Evolutionary conservation across 2,797 vertebrate species (phyloP), one percentile per base, ranked within the genome.

Genomic region (Sandelia bainsii): DNA sequence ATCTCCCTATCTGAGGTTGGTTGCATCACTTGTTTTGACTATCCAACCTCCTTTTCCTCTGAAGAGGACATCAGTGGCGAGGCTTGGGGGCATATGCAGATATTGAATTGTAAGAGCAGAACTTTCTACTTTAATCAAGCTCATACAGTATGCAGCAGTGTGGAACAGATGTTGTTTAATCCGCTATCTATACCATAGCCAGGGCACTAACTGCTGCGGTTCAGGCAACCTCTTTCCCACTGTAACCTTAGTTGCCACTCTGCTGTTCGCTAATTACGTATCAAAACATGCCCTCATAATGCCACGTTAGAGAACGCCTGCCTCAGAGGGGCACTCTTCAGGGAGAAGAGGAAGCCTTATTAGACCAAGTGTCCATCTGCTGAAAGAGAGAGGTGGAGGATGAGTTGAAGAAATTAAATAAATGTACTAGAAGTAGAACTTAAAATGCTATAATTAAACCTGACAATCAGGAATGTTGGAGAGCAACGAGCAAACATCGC

Each of bases 21-120:
- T 88, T 88, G 70, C 84, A 82, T 89, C 81, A 88, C 84, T 85
- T 92, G 90, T 93, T 93, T 93, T 86, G 90, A 89, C 89, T 90
- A 64, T 34, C 16, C 61, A 39, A 23, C 72, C 53, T 89, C 75
- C 53, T 72, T 37, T 58, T 63, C 60, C 25, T 72, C 71, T 19
- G 49, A 20, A 40, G 44, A 73, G 50, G 50, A 51, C 5, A n/a
- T 75, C 68, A 46, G 45, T 5, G 1, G 27, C 14, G 54, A 64
- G n/a, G 69, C 67, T 50, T 1, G 1, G 19, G 60, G 16, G 51
- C 20, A 34, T 37, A 29, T 53, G 72, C 52, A 64, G 67, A 83
- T 68, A 72, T 59, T 74, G 58, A 61, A 81, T 51, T 77, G 66
- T 75, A 51, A 51, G 39, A 62, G 40, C 45, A 57, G 22, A 68